Percentiles rank a stretch among this genome's conserved stretches.
Conservation (phyloP, 2,113 vertebrate genomes). For the Oryzias javanicus region DNA sequence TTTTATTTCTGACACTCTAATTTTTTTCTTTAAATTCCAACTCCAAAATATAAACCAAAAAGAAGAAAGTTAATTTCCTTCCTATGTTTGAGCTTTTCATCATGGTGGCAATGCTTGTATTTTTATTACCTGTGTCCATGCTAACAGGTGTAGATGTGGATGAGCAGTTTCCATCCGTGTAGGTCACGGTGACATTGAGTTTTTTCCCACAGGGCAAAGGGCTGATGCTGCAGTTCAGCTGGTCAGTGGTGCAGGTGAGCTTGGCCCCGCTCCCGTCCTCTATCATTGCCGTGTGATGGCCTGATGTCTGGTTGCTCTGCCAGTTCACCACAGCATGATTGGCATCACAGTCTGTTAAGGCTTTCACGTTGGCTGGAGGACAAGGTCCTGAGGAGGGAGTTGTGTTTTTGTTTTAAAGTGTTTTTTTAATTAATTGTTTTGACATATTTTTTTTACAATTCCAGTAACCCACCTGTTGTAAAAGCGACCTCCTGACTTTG, state of each 20-base stretch:
- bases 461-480: slow-evolving; percentile 63
- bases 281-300: slow-evolving; percentile 56
- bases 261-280: slow-evolving; percentile 29
- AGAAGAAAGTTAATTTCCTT: too few relatives aligned
- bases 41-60: too few relatives aligned
- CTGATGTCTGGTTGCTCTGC: slow-evolving; percentile 47
- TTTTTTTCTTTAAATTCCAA: too few relatives aligned
- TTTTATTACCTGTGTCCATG: slow-evolving; percentile 60
- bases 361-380: slow-evolving; percentile 56
- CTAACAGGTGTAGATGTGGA: slow-evolving; percentile 50
- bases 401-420: background rate
- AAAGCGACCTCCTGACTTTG: slow-evolving; percentile 44
- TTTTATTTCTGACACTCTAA: too few relatives aligned
- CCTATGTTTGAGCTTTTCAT: too few relatives aligned
- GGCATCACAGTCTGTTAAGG: slow-evolving; percentile 53
- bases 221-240: slow-evolving; percentile 54
- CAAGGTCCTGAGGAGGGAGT: slow-evolving; percentile 64
- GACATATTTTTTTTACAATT: background rate
- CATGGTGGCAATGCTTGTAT: too few relatives aligned
- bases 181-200: slow-evolving; percentile 60
- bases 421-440: background rate
- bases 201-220: slow-evolving; percentile 60
- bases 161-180: slow-evolving; percentile 53
- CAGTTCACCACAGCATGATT: slow-evolving; percentile 64
- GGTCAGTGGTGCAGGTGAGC: slow-evolving; percentile 65